Evolutionary conservation across 2,797 vertebrate genomes (phyloP), one percentile per base, ranked within the genome.

Genomic region (Pagetopsis macropterus): DNA sequence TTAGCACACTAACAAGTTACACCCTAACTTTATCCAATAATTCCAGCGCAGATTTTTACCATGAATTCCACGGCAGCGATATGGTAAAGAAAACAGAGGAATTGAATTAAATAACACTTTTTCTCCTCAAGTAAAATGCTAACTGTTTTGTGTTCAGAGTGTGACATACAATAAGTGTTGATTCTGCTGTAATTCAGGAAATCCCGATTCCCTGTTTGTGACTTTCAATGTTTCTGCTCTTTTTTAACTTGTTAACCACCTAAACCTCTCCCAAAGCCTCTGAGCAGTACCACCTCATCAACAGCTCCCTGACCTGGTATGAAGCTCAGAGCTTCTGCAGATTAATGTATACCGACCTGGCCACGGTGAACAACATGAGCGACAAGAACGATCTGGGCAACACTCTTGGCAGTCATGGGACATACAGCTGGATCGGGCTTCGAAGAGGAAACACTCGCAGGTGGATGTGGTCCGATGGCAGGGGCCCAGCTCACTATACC

Each of bases 241-340:
- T 16, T 17, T 15, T 19, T 2, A 12, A n/a, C 37, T 63, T 19
- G 33, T 33, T 33, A 33, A 33, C 33, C 33, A 33, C 54, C 23
- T 44, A 17, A 31, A 27, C 19, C 13, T 68, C n/a, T 37, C 10
- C 9, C 49, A 21, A 27, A 84, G 84, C 0, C 0, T 31, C 15
- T 45, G 54, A 41, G 40, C 63, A 43, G 19, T 88, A 68, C 27
- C 68, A 79, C 70, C 52, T 81, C 4, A 31, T 91, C n/a, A 19
- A 46, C 0, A 0, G 1, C 21, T 2, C 46, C 1, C 37, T 61
- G 71, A 82, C 46, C 62, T 91, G 90, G 88, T 1, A 3, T 1
- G 86, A 90, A 13, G 91, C 88, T 48, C 81, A 60, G 11, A 54
- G 21, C 21, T 88, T 67, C 73, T 91, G 90, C 78, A 75, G 83